A percentile compares a stretch with the other conserved stretches of the same genome.
phyloP scores from a whole-genome alignment of 2,113 vertebrate genomes.

The Himantopus leucocephalus region DNA sequence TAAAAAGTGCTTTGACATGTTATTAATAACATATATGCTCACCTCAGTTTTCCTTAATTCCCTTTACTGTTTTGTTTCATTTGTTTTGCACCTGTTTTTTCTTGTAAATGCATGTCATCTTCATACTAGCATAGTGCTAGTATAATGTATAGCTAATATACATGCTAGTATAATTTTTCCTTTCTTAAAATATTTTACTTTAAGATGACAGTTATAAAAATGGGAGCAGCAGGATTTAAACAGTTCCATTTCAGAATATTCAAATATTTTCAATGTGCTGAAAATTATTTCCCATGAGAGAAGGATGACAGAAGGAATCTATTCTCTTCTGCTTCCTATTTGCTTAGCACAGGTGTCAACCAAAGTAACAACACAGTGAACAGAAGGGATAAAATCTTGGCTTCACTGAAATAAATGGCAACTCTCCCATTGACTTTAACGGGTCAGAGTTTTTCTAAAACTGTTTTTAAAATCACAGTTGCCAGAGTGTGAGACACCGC shows the following conservation, averaged over 20 bases:
- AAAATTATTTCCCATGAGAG: background rate
- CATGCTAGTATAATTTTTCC: background rate
- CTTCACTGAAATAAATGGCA: background rate
- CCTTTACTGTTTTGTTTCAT: background rate
- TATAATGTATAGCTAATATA: too few relatives aligned
- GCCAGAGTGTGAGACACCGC: background rate
- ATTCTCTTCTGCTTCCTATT: background rate
- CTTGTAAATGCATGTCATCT: background rate
- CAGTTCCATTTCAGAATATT: background rate
- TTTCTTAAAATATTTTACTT: background rate
- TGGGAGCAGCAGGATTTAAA: background rate
- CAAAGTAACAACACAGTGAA: background rate
- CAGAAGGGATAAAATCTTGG: constrained; percentile 2
- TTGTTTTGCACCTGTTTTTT: background rate
- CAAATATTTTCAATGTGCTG: background rate
- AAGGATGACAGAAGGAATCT: background rate
- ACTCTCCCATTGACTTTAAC: background rate
- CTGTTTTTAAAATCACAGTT: background rate
- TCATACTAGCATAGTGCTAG: accelerated
- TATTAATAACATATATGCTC: background rate
- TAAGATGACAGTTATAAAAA: background rate
- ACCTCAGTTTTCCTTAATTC: background rate
- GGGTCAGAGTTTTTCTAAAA: background rate
- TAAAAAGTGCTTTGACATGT: background rate
- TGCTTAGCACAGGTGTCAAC: constrained; percentile 2